Base-by-base conservation (phyloP, 2,113 vertebrate genomes). In the Sander vitreus region DNA sequence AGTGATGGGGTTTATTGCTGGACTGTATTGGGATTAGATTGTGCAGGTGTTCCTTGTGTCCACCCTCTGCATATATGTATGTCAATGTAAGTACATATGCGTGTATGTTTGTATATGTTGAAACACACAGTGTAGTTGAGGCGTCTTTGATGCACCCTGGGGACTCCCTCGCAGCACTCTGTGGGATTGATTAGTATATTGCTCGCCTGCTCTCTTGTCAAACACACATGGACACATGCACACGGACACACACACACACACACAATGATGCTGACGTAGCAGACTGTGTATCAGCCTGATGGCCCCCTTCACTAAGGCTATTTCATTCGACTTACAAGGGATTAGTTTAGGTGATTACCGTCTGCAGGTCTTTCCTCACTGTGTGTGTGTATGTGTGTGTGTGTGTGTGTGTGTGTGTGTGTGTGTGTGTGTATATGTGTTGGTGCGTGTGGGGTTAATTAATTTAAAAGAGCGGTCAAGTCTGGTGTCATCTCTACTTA, bases 301-400 rank as follows among this genome's bases (percentile, higher is more conserved):
- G 74, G 70, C 66, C 68, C 15, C 36, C 71, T 67, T 55, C n/a
- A 55, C 76, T 73, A 48, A 0, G 71, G 83, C 88, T 93, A 91
- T 93, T 93, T 76, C 74, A 93, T 77, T 90, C 54, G 70, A 83
- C 79, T 90, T 91, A 92, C 21, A 45, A 33, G 33, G 81, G 93
- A 93, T 94, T 93, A 94, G 50, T 65, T 55, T 13, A 65, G 63
- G 76, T 83, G 84, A 87, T 90, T 88, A 87, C 69, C 66, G n/a
- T 76, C 81, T 73, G 79, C 16, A 57, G 43, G 62, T 50, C 47
- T 53, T 23, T 72, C 36, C 30, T 51, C 16, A 23, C 23, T 63
- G 36, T 57, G 19, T 63, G 23, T 64, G 15, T 71, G 30, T 63
- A 39, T 77, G 54, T 58, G 48, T 59, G 64, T 64, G 16, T 60